phyloP scores from a whole-genome alignment of 2,888 invertebrate species.

The Drosophila aldrichi region DNA sequence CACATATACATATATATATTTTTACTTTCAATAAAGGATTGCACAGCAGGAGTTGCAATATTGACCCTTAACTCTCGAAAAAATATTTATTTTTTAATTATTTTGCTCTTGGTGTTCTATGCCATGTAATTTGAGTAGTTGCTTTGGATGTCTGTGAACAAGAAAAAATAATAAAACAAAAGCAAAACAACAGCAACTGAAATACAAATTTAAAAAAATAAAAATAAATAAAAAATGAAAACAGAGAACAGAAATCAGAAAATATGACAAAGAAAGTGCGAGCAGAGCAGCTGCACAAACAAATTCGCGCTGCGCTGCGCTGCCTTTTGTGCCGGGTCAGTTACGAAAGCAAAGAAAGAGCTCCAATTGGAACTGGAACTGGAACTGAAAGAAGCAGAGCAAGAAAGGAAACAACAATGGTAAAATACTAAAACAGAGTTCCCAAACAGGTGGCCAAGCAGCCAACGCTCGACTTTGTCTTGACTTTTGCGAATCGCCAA shows the following conservation, averaged over 20 bases:
- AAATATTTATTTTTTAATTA: neutral
- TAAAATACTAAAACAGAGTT: neutral
- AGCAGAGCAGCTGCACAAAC: conserved; percentile 60
- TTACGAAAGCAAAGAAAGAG: neutral
- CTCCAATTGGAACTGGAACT: neutral
- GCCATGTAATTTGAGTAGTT: conserved; percentile 44
- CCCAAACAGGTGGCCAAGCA: conserved; percentile 11
- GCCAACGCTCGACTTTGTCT: neutral
- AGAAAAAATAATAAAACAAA: conserved; percentile 13
- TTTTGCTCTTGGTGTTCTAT: neutral
- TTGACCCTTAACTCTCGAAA: neutral
- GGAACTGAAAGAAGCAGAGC: neutral
- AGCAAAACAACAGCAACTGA: neutral
- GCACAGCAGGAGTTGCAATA: neutral
- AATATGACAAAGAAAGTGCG: conserved; percentile 45
- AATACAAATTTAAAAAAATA: neutral
- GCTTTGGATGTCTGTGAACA: conserved; percentile 25
- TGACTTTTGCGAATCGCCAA: conserved; percentile 2
- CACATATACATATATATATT: neutral
- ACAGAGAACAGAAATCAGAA: conserved; percentile 15
- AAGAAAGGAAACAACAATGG: neutral
- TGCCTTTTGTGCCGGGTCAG: conserved; percentile 13
- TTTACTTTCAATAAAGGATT: neutral
- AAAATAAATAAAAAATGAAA: neutral
- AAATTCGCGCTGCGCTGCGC: conserved; percentile 12